A percentile compares a stretch with the other conserved stretches of the same genome.
These are phyloP conservation scores for Tachysurus vachellii DNA, from an alignment of 2,113 vertebrate genomes.

Conservation along the genomic window DNA sequence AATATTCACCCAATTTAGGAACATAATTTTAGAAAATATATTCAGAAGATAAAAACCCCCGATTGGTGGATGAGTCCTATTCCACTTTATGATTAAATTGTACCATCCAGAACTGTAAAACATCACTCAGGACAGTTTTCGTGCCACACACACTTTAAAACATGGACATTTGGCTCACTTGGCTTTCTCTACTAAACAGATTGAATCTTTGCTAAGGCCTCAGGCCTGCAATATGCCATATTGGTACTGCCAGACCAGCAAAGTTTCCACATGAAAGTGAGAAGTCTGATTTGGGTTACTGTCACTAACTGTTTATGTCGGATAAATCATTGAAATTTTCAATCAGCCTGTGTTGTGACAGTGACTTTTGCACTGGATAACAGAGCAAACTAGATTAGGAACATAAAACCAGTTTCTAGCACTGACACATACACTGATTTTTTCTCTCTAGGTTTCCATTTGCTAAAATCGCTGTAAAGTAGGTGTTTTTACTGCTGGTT, in stretches of 20 bases:
- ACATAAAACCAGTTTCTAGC: background rate
- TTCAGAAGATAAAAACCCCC: background rate
- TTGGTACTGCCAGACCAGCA: slow-evolving; percentile 9
- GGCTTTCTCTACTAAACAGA: slow-evolving; percentile 43
- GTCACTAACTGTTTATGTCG: too few species aligned
- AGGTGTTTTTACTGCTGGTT: too few species aligned
- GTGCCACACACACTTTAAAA: background rate
- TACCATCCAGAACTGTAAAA: background rate
- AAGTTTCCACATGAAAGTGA: background rate
- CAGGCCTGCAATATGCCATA: slow-evolving; percentile 36
- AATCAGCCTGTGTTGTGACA: background rate
- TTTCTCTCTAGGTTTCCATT: too few species aligned
- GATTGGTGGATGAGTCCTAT: background rate
- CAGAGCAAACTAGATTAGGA: background rate
- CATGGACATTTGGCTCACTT: slow-evolving; percentile 11
- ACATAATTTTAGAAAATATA: background rate
- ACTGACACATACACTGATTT: background rate
- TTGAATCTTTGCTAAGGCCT: slow-evolving; percentile 42
- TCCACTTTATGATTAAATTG: background rate
- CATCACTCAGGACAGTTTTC: background rate
- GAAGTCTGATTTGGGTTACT: background rate
- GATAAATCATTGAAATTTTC: background rate
- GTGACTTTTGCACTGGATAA: background rate
- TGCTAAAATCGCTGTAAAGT: too few species aligned
- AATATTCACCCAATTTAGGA: background rate